Evolutionary conservation across 2,888 invertebrate species (phyloP), one percentile per base, ranked within the genome.

Genomic region (Agonopterix heracliana): DNA sequence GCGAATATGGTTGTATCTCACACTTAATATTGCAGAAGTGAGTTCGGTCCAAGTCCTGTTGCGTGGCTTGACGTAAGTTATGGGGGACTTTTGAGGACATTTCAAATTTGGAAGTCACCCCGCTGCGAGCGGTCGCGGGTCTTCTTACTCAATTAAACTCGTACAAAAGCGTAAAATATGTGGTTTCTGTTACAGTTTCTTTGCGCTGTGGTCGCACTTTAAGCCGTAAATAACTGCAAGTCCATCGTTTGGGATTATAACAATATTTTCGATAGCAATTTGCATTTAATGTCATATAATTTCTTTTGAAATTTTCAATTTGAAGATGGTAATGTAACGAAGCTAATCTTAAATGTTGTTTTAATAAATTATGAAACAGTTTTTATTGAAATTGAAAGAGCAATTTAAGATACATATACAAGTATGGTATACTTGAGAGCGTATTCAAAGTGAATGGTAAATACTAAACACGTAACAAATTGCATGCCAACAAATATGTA

Each of bases 161-260:
- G 68, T 83, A 78, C 82, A 77, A 82, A 84, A 81, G 80, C 74
- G 77, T 85, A 84, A 86, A 77, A 80, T 87, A 86, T 86, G 84
- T 81, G 80, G 80, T 68, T 81, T 26, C 72, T 83, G 84, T 64
- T 86, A 83, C 81, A 82, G 80, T 82, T 84, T 80, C 75, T 64
- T 68, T 66, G 62, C 58, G 62, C 65, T 64, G 66, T 59, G 68
- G 68, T 63, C 67, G 59, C 61, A 68, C 71, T 76, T 78, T 75
- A 73, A 68, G 68, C 66, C 58, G 67, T 81, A 84, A 86, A 81
- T 84, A 78, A 83, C 64, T 73, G 73, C 68, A 68, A 72, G 81
- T 71, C 83, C 80, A 75, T 85, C 78, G 82, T 77, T 86, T 84
- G 60, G 68, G 81, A 81, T 85, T 79, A 78, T 66, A 75, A 78